Percentiles rank a stretch among this genome's conserved stretches.
Conservation (phyloP, 1,140 invertebrate genomes). For the Panulirus ornatus region DNA sequence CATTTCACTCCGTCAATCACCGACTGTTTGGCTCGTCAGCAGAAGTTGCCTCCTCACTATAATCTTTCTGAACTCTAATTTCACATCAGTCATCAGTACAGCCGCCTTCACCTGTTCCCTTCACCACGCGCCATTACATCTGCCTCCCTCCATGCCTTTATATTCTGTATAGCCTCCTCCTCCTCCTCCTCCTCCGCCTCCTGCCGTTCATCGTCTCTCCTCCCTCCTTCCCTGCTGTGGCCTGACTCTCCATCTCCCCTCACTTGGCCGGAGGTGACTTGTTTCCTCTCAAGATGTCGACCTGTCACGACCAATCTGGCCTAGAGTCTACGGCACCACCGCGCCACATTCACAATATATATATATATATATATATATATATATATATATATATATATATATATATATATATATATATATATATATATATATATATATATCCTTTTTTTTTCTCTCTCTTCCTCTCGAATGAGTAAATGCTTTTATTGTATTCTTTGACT, state of each 20-base stretch:
- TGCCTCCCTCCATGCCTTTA: background rate
- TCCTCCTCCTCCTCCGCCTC: background rate
- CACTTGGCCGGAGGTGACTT: slow-evolving; percentile 41
- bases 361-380: background rate
- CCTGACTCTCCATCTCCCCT: slow-evolving; percentile 29
- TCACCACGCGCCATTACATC: too few relatives aligned
- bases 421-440: too few relatives aligned
- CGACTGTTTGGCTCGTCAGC: too few relatives aligned
- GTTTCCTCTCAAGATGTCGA: slow-evolving; percentile 63
- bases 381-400: background rate
- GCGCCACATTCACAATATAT: background rate
- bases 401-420: too few relatives aligned
- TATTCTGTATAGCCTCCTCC: too few relatives aligned
- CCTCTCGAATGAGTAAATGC: too few relatives aligned
- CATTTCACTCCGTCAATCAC: too few relatives aligned
- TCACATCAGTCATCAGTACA: too few relatives aligned
- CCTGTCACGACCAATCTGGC: slow-evolving; percentile 51
- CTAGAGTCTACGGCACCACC: slow-evolving; percentile 21
- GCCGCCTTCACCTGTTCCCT: too few relatives aligned
- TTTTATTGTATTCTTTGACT: too few relatives aligned
- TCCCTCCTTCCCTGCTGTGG: background rate
- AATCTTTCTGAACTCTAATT: too few relatives aligned
- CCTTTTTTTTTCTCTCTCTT: background rate
- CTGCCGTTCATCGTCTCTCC: background rate
- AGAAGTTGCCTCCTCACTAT: too few relatives aligned